These are phyloP conservation scores for Pollachius pollachius DNA, from an alignment of 2,113 vertebrate species.

Conservation along the genomic window DNA sequence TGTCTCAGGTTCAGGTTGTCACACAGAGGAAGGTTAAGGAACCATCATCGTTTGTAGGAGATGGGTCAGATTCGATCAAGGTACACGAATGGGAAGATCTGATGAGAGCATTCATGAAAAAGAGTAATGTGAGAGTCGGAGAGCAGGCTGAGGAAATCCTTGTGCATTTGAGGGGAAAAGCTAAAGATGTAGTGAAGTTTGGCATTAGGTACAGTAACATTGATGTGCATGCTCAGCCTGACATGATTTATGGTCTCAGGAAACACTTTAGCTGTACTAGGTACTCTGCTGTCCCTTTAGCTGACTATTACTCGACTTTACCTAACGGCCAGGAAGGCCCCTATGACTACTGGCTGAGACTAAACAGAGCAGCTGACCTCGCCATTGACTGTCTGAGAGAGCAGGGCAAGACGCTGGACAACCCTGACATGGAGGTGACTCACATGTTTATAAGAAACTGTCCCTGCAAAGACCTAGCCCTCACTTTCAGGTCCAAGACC, in stretches of 20 bases:
- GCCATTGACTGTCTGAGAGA: background rate
- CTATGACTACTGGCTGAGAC: background rate
- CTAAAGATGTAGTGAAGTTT: background rate
- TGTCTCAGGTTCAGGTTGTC: no score
- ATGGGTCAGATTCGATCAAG: background rate
- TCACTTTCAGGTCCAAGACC: background rate
- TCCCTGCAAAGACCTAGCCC: background rate
- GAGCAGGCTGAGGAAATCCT: no score
- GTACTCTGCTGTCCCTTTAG: background rate
- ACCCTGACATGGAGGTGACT: background rate
- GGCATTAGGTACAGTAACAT: no score
- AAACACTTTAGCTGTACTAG: background rate
- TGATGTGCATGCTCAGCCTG: no score
- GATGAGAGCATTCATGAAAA: background rate
- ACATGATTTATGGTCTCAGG: background rate
- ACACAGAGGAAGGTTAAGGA: no score
- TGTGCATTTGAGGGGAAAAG: background rate
- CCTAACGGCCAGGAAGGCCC: background rate
- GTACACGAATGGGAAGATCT: background rate
- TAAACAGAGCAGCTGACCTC: background rate
- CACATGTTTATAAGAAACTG: background rate
- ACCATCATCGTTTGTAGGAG: background rate
- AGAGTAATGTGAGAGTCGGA: background rate
- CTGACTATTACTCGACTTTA: background rate
- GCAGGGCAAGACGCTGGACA: background rate